Percentiles rank a stretch among this genome's conserved stretches.
phyloP scores from a whole-genome alignment of 2,113 vertebrate genomes.

The Dicerorhinus sumatrensis region DNA sequence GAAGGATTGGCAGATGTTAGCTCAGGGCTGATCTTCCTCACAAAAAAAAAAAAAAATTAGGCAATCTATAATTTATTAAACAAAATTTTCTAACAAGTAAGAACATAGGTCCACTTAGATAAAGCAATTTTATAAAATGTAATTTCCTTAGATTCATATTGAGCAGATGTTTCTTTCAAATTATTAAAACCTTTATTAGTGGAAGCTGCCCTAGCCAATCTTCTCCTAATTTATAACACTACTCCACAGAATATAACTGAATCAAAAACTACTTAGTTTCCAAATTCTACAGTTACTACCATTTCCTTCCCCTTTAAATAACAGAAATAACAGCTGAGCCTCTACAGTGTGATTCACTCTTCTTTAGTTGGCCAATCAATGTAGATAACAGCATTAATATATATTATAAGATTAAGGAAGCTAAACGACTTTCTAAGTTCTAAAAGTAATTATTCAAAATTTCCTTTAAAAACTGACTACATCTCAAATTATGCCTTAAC shows the following conservation, averaged over 20 bases:
- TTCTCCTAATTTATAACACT: constrained; percentile 48
- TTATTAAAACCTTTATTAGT: constrained; percentile 66
- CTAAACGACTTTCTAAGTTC: constrained; percentile 34
- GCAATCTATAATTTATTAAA: constrained; percentile 61
- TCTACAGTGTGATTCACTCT: neutral
- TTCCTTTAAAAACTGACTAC: neutral
- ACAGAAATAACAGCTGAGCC: neutral
- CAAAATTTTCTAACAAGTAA: constrained; percentile 53
- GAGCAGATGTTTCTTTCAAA: constrained; percentile 64
- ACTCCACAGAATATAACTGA: constrained; percentile 34
- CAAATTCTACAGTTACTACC: neutral
- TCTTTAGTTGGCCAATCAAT: constrained; percentile 30
- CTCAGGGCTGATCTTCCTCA: no score
- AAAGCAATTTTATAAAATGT: constrained; percentile 67
- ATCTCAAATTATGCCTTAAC: neutral
- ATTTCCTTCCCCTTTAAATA: constrained; percentile 43
- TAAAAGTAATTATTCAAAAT: neutral
- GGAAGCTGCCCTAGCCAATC: neutral
- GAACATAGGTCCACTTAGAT: constrained; percentile 31
- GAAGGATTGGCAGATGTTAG: no score
- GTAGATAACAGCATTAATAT: neutral
- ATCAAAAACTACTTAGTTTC: constrained; percentile 45
- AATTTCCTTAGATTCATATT: constrained; percentile 65
- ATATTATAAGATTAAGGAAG: constrained; percentile 10
- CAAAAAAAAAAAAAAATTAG: neutral